phyloP scores from a whole-genome alignment of 2,797 vertebrate genomes.

The Neostethus bicornis region DNA sequence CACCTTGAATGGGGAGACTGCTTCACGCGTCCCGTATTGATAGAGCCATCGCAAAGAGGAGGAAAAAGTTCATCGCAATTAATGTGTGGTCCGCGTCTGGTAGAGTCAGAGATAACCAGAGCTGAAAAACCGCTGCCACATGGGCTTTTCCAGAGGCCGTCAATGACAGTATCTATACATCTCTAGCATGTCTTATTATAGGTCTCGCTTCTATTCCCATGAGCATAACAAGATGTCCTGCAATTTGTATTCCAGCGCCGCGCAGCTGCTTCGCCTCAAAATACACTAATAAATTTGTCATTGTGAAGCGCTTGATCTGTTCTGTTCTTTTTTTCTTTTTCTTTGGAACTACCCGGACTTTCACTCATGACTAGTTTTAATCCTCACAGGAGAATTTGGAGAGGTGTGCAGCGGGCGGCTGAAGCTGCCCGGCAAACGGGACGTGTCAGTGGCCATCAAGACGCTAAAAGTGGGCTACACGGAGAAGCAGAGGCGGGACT shows the following conservation, averaged over 20 bases:
- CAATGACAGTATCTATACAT: constrained; percentile 71
- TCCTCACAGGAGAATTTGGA: constrained; percentile 91
- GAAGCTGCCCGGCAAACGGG: constrained; percentile 95
- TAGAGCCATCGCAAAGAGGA: constrained; percentile 54
- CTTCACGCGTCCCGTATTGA: constrained; percentile 67
- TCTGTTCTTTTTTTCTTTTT: too few species aligned
- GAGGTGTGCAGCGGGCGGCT: constrained; percentile 97
- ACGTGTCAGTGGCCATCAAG: constrained; percentile 95
- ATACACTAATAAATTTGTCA: constrained; percentile 65
- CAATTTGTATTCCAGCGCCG: constrained; percentile 65
- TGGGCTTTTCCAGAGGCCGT: constrained; percentile 66
- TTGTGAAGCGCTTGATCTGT: constrained; percentile 30
- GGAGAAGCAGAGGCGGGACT: constrained; percentile 96
- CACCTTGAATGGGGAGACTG: constrained; percentile 75
- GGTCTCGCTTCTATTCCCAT: constrained; percentile 61
- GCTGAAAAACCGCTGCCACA: constrained; percentile 77
- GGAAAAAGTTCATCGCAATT: constrained; percentile 73
- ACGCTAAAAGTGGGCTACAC: constrained; percentile 97
- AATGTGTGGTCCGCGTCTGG: constrained; percentile 59
- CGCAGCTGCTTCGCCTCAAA: constrained; percentile 71
- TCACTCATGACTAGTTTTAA: constrained; percentile 7
- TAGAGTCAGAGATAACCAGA: constrained; percentile 40
- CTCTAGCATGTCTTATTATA: constrained; percentile 73
- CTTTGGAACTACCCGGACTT: neutral
- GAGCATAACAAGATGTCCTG: constrained; percentile 68